phyloP scores from a whole-genome alignment of 1,140 invertebrate species.

The Platyscapa corneri region DNA sequence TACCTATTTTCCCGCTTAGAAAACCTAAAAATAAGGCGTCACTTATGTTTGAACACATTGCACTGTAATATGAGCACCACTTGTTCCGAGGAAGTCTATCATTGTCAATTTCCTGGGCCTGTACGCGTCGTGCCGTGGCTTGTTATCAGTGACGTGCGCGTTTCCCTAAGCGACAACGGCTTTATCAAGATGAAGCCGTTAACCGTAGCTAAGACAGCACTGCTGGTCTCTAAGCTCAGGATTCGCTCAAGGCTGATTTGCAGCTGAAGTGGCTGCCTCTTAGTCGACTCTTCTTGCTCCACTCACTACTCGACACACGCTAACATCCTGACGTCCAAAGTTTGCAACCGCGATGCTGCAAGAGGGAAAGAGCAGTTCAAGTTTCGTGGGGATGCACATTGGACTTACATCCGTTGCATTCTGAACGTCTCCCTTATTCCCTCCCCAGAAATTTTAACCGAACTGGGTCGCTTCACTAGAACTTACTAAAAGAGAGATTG shows the following conservation, averaged over 20 bases:
- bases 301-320: not conserved
- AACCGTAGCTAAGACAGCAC: slow-evolving; percentile 22
- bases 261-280: slow-evolving; percentile 1
- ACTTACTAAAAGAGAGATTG: slow-evolving; percentile 20
- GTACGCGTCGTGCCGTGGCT: not conserved
- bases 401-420: not conserved
- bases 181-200: slow-evolving; percentile 14
- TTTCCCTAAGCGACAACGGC: not conserved
- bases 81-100: not conserved
- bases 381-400: slow-evolving; percentile 29
- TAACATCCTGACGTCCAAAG: slow-evolving; percentile 11
- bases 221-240: not conserved
- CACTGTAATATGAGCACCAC: too few species aligned
- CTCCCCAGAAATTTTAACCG: not conserved
- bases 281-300: not conserved
- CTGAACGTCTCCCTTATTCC: not conserved
- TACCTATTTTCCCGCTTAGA: too few species aligned
- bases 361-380: not conserved
- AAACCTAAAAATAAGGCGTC: too few species aligned
- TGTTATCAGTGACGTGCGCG: slow-evolving; percentile 23
- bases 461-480: slow-evolving; percentile 9
- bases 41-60: too few species aligned
- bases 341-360: not conserved
- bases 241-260: slow-evolving; percentile 27
- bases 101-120: not conserved